A percentile compares a stretch with the other conserved stretches of the same genome.
These are phyloP conservation scores for Eurytoma adleriae DNA, from an alignment of 2,888 invertebrate genomes.

Conservation along the genomic window DNA sequence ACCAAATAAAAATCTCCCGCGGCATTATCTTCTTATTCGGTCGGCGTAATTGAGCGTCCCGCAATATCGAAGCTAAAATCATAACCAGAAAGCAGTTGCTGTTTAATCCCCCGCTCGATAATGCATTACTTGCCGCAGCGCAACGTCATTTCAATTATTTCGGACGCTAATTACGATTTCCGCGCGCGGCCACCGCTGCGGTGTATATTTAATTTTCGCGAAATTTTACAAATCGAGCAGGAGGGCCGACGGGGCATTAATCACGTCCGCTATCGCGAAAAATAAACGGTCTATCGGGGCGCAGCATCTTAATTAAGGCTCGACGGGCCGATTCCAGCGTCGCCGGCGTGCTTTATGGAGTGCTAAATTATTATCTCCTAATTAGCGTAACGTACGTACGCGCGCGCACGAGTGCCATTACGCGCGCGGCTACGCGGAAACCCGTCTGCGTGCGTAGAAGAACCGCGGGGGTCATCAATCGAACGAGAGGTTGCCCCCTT, in stretches of 20 bases:
- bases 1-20: no score
- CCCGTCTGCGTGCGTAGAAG: not conserved
- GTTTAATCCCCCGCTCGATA: no score
- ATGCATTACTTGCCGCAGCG: no score
- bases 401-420: not conserved
- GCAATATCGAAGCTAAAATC: no score
- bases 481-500: not conserved
- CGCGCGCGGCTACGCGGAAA: not conserved
- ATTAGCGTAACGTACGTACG: slow-evolving; percentile 33
- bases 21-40: no score
- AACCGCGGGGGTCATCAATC: slow-evolving; percentile 7
- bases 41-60: no score
- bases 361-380: slow-evolving; percentile 50
- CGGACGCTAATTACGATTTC: not conserved
- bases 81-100: no score
- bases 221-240: no score
- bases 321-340: slow-evolving; percentile 20
- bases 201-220: no score
- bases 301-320: slow-evolving; percentile 41
- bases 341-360: slow-evolving; percentile 34
- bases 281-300: slow-evolving; percentile 5
- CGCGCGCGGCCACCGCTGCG: no score
- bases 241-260: no score
- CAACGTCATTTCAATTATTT: no score
- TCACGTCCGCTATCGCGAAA: not conserved